These are phyloP conservation scores for Dromas ardeola DNA, from an alignment of 2,113 vertebrate species.

Conservation along the genomic window DNA sequence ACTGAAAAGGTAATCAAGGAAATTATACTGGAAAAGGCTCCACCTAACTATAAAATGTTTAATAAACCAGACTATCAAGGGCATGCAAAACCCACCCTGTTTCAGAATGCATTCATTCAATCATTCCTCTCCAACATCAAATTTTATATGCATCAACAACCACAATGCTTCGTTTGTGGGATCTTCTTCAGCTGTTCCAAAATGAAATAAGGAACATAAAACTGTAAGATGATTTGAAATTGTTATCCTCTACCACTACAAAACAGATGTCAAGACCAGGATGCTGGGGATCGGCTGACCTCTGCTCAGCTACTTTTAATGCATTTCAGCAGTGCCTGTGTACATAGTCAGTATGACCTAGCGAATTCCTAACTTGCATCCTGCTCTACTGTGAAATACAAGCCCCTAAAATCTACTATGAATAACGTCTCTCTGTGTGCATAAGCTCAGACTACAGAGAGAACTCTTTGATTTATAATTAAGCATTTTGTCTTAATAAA, in stretches of 20 bases:
- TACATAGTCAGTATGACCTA: neutral
- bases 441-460: neutral
- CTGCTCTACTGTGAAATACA: neutral
- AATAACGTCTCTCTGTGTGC: neutral
- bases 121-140: neutral
- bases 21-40: constrained; percentile 23
- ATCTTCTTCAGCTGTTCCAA: neutral
- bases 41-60: neutral
- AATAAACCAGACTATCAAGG: neutral
- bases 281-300: neutral
- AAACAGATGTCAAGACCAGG: no score
- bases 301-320: neutral
- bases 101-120: neutral
- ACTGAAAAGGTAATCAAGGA: constrained; percentile 1
- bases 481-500: neutral
- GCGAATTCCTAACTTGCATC: neutral
- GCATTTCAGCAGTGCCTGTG: neutral
- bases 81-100: neutral
- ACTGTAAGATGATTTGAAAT: neutral
- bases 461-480: neutral
- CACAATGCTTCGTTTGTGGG: neutral
- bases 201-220: neutral
- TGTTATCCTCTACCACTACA: neutral
- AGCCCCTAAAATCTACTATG: neutral
- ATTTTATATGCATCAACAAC: neutral